Base-by-base conservation (phyloP, 1,140 invertebrate species). In the Cardiocondyla obscurior region DNA sequence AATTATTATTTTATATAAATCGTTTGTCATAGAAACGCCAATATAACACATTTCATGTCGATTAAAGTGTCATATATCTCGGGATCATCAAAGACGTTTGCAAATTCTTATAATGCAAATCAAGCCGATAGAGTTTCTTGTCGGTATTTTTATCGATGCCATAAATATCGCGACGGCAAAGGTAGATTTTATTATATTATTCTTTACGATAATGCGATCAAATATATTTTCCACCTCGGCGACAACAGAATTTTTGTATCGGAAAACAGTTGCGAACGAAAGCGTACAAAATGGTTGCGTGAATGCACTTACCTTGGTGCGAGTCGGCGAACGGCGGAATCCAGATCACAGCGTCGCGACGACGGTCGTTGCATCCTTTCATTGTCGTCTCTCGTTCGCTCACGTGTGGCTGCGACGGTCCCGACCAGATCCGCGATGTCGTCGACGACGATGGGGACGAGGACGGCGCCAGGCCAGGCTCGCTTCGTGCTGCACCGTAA, bases 351-450 rank as follows among this genome's bases (percentile, higher is more conserved):
- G 65, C 70, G 85, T 90, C 81, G 73, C 79, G 65, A 86, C 76
- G 62, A 76, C 8, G 74, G 46, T 79, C 82, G 88, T 87, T 62
- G 87, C 85, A 89, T 85, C 70, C 72, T 81, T 81, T 33, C 51
- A 62, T 55, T 36, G 8, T n/a, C n/a, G 10, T 19, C 33, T 42
- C 70, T 72, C 64, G 42, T 79, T 86, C 85, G 79, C 72, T 83
- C 67, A 42, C 64, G 44, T 49, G 42, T 70, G 55, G n/a, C n/a
- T n/a, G n/a, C n/a, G n/a, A n/a, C n/a, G n/a, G n/a, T 62, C 62
- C 44, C 25, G 30, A 58, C 57, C 28, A 25, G 36, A n/a, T 72
- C 25, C 46, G 12, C 82, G 14, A 8, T n/a, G 4, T 69, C 25
- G n/a, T 46, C 14, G n/a, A 36, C n/a, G 42, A 30, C 10, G 36